phyloP scores from a whole-genome alignment of 2,113 vertebrate genomes.

The Amphilophus citrinellus region DNA sequence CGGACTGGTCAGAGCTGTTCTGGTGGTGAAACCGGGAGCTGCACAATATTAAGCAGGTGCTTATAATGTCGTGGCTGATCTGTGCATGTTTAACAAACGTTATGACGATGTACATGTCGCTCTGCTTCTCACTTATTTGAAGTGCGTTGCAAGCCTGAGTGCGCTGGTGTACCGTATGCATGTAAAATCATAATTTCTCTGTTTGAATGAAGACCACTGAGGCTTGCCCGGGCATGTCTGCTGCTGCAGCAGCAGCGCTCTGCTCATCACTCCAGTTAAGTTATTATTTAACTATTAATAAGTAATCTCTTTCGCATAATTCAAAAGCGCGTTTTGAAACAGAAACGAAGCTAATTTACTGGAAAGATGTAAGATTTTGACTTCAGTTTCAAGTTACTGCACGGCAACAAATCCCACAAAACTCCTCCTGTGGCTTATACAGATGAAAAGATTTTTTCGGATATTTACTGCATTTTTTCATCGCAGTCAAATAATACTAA shows the following conservation, averaged over 20 bases:
- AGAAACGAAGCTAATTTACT: background rate
- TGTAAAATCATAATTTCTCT: background rate
- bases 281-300: background rate
- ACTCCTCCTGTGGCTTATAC: too few species aligned
- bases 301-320: background rate
- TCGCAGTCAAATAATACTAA: too few species aligned
- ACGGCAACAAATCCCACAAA: too few species aligned
- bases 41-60: background rate
- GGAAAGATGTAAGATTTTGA: background rate
- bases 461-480: background rate
- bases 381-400: too few species aligned
- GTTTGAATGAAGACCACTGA: background rate
- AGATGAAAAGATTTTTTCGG: too few species aligned
- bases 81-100: background rate
- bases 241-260: background rate
- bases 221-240: slow-evolving; percentile 71
- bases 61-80: background rate
- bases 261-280: background rate
- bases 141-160: background rate
- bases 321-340: background rate
- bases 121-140: background rate
- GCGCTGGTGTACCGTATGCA: background rate
- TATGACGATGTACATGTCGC: background rate
- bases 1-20: background rate
- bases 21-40: background rate